Percentiles rank a stretch among this genome's conserved stretches.
Conservation (phyloP, 2,797 vertebrate genomes). For the Poeciliopsis infans region DNA sequence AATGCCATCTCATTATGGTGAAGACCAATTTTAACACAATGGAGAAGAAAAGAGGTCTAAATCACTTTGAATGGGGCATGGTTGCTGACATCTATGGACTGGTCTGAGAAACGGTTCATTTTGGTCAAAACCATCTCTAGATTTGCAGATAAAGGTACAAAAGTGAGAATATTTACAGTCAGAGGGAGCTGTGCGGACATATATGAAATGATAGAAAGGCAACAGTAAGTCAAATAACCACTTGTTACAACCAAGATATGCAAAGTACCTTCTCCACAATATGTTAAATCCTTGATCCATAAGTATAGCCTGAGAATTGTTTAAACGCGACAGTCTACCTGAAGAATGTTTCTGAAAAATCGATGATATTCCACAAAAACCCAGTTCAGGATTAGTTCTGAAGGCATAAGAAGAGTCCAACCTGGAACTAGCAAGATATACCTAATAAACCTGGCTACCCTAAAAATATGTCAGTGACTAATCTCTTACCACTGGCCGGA, state of each 20-base stretch:
- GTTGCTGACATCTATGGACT: background rate
- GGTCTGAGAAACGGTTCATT: background rate
- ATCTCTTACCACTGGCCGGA: constrained; percentile 31
- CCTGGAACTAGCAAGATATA: background rate
- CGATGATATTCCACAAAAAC: background rate
- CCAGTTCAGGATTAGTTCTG: background rate
- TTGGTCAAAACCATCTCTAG: background rate
- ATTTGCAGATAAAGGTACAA: background rate
- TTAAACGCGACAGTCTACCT: background rate
- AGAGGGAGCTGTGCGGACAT: background rate
- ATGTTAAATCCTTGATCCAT: background rate
- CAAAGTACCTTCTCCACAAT: background rate
- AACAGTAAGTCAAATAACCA: background rate
- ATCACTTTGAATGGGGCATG: background rate
- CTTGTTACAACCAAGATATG: background rate
- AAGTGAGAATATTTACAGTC: background rate
- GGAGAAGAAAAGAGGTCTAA: background rate
- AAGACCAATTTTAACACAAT: background rate
- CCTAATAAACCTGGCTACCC: background rate
- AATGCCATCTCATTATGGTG: background rate
- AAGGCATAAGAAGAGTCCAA: background rate
- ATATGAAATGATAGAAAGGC: background rate
- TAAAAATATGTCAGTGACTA: background rate
- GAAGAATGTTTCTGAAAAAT: background rate
- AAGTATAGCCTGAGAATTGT: background rate